Conservation (phyloP, 1,140 invertebrate genomes). For the Leptinotarsa lineolata region DNA sequence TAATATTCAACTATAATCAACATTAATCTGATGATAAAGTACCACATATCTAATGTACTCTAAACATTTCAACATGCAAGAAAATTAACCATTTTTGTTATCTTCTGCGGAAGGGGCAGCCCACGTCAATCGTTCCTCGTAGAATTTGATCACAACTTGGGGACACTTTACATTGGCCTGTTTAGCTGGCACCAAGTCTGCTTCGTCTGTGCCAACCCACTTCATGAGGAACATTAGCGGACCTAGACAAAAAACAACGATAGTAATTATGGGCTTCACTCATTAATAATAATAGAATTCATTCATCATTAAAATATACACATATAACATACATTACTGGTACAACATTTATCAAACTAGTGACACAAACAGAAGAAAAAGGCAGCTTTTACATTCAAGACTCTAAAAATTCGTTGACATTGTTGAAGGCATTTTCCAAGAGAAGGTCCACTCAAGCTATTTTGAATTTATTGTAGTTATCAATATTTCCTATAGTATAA, state of each 20-base stretch:
- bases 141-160: constrained; percentile 93
- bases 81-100: constrained; percentile 15
- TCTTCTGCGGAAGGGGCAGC: constrained; percentile 24
- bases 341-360: no score
- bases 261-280: no score
- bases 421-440: no score
- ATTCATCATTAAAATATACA: no score
- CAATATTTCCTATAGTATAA: no score
- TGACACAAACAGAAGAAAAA: no score
- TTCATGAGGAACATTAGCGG: constrained; percentile 92
- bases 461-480: no score
- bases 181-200: constrained; percentile 87
- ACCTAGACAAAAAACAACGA: not conserved
- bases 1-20: not conserved
- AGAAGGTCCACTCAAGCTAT: no score
- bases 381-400: no score
- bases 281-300: no score
- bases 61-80: not conserved
- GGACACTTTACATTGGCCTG: constrained; percentile 91
- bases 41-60: not conserved
- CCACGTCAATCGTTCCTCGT: constrained; percentile 93
- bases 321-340: no score
- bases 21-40: not conserved
- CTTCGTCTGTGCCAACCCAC: constrained; percentile 93
- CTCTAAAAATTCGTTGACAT: no score